Evolutionary conservation across 2,888 invertebrate species (phyloP), one percentile per base, ranked within the genome.

Genomic region (Clusia tigrina): DNA sequence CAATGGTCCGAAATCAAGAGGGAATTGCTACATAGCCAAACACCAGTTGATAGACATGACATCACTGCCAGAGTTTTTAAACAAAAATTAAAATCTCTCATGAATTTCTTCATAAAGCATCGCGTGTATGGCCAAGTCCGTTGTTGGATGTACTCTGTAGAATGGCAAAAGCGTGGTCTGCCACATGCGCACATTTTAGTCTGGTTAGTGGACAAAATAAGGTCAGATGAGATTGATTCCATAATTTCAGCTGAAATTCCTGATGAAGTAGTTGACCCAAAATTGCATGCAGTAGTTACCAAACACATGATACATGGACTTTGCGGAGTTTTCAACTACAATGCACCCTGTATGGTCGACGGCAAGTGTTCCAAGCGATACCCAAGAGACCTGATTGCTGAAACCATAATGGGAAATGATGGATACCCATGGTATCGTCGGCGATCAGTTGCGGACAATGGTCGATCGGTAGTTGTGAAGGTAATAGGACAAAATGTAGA

Each of bases 131-230:
- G n/a, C n/a, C 71, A 57, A 15, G 72, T 20, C 63, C 76, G 55
- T 69, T 74, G 58, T 71, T 76, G 69, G 64, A 67, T 64, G 64
- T 64, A 67, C 6, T 81, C 80, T 66, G 76, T 76, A 70, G 37
- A 63, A 32, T 63, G 63, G 46, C 58, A 59, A 12, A 63, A 63
- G 17, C 22, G 62, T 37, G 58, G 54, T 53, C 12, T 52, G 15
- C n/a, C n/a, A n/a, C n/a, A n/a, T n/a, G n/a, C n/a, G n/a, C n/a
- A n/a, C n/a, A n/a, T n/a, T n/a, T n/a, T n/a, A n/a, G n/a, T n/a
- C n/a, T n/a, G n/a, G n/a, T n/a, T n/a, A n/a, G n/a, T n/a, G n/a
- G n/a, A n/a, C n/a, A n/a, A n/a, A 25, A n/a, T n/a, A n/a, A n/a
- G n/a, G n/a, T n/a, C n/a, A n/a, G n/a, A n/a, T n/a, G n/a, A n/a